Evolutionary conservation across 2,113 vertebrate genomes (phyloP), one percentile per base, ranked within the genome.

Genomic region (Pontoporia blainvillei): DNA sequence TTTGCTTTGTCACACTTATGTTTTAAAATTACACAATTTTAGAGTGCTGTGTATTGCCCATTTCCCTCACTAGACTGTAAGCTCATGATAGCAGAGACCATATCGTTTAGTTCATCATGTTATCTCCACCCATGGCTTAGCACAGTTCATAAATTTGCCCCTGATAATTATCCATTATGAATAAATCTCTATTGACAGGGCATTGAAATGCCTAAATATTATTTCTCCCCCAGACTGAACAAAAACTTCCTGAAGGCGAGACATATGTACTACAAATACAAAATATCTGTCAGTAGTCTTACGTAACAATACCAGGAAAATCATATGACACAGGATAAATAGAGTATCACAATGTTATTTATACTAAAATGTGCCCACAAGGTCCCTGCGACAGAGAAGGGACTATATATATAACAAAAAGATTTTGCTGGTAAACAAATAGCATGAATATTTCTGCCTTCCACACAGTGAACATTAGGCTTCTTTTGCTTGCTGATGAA

Each of bases 401-500:
- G 39, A 96, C 91, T 97, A 95, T 96, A 98, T 96, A 98, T 97
- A 98, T 97, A 98, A 97, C 97, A 97, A 96, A 97, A 96, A 96
- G 18, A 86, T 90, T 90, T 89, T 88, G 3, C 95, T 96, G 72
- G 92, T 97, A 97, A 96, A 97, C 93, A 96, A 89, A 95, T 87
- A 96, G 76, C 75, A 83, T 44, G 49, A 18, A 15, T 73, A 90
- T 91, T 97, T 97, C 84, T 62, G 5, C 1, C 79, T 96, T 95
- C 54, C 81, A 64, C 49, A 66, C 2, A 2, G 54, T 54, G 85
- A 96, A 96, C 93, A 1, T 0, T 10, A 27, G 15, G 29, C 66
- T 97, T 93, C 91, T 72, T 29, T 75, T 54, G 0, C 89, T 90
- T 86, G 86, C 57, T 88, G 85, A 81, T 84, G 86, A 67, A 97